Conservation (phyloP, 2,888 invertebrate species). For the Protodeltote pygarga region DNA sequence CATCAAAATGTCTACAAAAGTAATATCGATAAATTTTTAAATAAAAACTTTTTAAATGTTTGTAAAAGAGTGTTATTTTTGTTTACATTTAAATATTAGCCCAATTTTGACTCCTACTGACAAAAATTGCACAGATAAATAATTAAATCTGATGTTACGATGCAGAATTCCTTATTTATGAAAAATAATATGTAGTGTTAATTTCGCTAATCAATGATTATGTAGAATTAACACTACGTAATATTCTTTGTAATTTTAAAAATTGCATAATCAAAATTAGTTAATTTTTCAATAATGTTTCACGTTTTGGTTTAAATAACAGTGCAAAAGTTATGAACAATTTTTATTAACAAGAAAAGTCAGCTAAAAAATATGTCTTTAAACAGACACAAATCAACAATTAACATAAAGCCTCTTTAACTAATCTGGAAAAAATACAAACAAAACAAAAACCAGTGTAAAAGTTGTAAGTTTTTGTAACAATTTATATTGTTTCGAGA, state of each 20-base stretch:
- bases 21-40: neutral
- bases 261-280: no score
- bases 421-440: constrained; percentile 23
- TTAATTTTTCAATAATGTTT: neutral
- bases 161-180: no score
- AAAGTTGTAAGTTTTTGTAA: constrained; percentile 5
- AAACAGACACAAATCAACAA: constrained; percentile 38
- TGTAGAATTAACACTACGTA: no score
- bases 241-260: no score
- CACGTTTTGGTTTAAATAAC: neutral
- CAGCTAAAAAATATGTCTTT: constrained; percentile 30
- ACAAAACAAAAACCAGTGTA: constrained; percentile 3
- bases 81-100: constrained; percentile 19
- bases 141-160: no score
- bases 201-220: no score
- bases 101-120: constrained; percentile 14
- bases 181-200: no score
- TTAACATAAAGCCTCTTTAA: constrained; percentile 32
- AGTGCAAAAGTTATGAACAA: constrained; percentile 2
- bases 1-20: constrained; percentile 16
- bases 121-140: constrained; percentile 11
- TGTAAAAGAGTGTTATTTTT: constrained; percentile 14
- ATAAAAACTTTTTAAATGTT: no score
- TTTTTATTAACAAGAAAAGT: constrained; percentile 23
- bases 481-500: constrained; percentile 30